Base-by-base conservation (phyloP, 2,113 vertebrate genomes). In the Sceloporus tristichus region DNA sequence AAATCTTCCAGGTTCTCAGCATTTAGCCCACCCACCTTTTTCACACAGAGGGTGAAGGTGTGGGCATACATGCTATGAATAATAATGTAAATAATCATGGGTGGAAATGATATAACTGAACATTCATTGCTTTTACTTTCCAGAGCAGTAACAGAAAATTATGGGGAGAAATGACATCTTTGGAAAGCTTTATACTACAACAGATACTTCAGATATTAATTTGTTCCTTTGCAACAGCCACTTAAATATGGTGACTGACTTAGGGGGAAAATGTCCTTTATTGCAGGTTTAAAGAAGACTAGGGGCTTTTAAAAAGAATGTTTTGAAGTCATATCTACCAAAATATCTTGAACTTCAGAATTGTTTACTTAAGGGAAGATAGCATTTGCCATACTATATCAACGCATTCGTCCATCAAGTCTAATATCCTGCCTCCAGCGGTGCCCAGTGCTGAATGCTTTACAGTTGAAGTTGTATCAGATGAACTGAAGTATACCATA, bases 401-500 rank as follows among this genome's bases (percentile, higher is more conserved):
- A 87, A 92, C 75, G 18, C 83, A 34, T 19, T 87, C n/a, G 82
- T 87, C 76, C 77, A 70, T 90, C 92, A 79, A 79, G 34, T 0
- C 70, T 82, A 59, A 29, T 82, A 2, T 77, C 90, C 81, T 91
- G 78, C 19, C 0, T 0, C 79, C 65, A 89, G 88, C 70, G 85
- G 9, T 11, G 0, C 83, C 87, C 0, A 0, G 19, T 34, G 85
- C 11, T n/a, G 59, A 9, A 19, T 85, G 87, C 53, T 86, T 86
- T 71, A 83, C n/a, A 86, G 79, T 90, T 42, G 56, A 65, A 84
- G 65, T 9, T 10, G 0, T 89, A 42, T 83, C 62, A 42, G 56
- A 85, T 90, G 77, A 92, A 88, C 54, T 85, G 27, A 90, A 91
- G 84, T 88, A 88, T 89, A 77, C 89, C 38, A 54, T 59, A 3